Percentiles rank a stretch among this genome's conserved stretches.
phyloP scores from a whole-genome alignment of 2,888 invertebrate species.

The Lycaena phlaeas region DNA sequence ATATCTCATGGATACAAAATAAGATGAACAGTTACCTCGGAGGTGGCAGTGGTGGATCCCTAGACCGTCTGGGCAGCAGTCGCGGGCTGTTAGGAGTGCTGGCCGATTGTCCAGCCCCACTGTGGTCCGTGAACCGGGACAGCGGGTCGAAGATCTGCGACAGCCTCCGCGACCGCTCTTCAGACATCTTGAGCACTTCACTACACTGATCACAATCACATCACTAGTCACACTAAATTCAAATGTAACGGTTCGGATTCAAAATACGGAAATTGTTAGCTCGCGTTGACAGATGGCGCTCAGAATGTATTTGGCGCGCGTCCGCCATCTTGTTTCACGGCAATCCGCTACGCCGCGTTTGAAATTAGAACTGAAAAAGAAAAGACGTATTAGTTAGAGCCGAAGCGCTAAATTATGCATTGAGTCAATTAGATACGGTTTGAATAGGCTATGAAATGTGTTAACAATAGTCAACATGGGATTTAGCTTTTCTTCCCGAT shows the following conservation, averaged over 20 bases:
- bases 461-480: too few species aligned
- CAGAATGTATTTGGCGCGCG: conserved; percentile 48
- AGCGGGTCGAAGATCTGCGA: conserved; percentile 89
- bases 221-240: conserved; percentile 34
- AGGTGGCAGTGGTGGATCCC: conserved; percentile 64
- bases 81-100: conserved; percentile 84
- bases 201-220: conserved; percentile 47
- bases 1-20: too few species aligned
- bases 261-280: conserved; percentile 42
- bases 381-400: conserved; percentile 42
- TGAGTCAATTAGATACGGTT: conserved; percentile 45
- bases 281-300: conserved; percentile 48
- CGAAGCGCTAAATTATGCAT: conserved; percentile 43
- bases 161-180: conserved; percentile 80
- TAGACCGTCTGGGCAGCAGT: conserved; percentile 73
- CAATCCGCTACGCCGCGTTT: conserved; percentile 38
- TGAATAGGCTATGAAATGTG: conserved; percentile 41
- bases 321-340: conserved; percentile 56
- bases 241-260: conserved; percentile 57
- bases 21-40: conserved; percentile 49
- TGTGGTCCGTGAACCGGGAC: conserved; percentile 80
- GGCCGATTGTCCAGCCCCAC: conserved; percentile 65
- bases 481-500: too few species aligned
- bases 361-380: conserved; percentile 62
- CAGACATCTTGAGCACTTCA: conserved; percentile 70